Conservation (phyloP, 2,797 vertebrate genomes). For the Sparus aurata region DNA sequence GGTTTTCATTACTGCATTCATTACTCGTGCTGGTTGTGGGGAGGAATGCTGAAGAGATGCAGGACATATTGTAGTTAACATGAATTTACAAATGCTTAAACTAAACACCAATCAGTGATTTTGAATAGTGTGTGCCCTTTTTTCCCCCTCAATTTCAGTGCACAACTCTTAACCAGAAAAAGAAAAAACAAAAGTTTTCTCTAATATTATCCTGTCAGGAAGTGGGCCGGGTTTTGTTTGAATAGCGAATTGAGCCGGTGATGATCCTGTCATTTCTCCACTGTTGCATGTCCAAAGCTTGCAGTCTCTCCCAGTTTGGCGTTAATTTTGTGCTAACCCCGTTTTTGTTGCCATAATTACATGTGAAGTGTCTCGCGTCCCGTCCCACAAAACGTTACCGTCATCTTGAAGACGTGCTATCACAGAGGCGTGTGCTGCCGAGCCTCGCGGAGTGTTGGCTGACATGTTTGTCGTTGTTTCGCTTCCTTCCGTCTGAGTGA, state of each 20-base stretch:
- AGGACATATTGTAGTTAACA: neutral
- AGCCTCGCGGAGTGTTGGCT: constrained; percentile 40
- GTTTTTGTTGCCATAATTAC: constrained; percentile 46
- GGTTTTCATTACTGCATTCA: constrained; percentile 60
- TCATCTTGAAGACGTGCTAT: constrained; percentile 52
- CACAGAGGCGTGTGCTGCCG: constrained; percentile 44
- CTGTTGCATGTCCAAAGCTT: constrained; percentile 3
- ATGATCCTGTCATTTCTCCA: constrained; percentile 17
- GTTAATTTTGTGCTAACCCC: constrained; percentile 15
- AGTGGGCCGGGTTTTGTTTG: constrained; percentile 27
- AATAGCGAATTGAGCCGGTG: constrained; percentile 38
- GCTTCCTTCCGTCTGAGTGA: constrained; percentile 58
- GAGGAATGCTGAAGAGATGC: constrained; percentile 36
- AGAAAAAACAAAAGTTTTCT: neutral
- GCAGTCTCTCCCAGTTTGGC: constrained; percentile 5
- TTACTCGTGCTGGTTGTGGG: constrained; percentile 33
- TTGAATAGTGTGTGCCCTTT: neutral
- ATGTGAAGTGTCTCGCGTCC: constrained; percentile 46
- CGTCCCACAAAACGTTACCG: constrained; percentile 43
- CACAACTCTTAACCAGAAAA: neutral
- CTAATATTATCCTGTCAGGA: neutral
- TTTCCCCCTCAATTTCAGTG: neutral
- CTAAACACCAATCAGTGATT: neutral
- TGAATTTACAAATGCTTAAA: constrained; percentile 6
- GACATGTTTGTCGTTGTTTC: constrained; percentile 71